Base-by-base conservation (phyloP, 2,888 invertebrate genomes). In the Pinctada fucata region DNA sequence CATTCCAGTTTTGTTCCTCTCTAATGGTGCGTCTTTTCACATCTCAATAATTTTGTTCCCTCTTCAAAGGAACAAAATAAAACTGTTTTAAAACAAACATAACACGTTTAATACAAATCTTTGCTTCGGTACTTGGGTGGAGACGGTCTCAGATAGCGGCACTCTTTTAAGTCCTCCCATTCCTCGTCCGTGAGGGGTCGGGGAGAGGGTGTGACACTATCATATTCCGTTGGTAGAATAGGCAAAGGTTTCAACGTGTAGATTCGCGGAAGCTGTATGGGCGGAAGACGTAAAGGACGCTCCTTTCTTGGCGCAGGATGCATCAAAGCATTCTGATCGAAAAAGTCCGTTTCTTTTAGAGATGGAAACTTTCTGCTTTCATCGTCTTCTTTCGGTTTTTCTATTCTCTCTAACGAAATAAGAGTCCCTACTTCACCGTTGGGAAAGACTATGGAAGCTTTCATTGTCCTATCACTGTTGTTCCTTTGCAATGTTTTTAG, bases 141-240 rank as follows among this genome's bases (percentile, higher is more conserved):
- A 13, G 80, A 75, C 3, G 84, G 86, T 65, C 88, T 76, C 10
- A 88, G 78, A 75, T 88, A 88, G 13, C 88, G 82, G 80, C 88
- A 88, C 58, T 88, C 84, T 58, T 87, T 82, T 8, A 88, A 81
- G 13, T 87, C 88, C 31, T 88, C 86, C 88, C 88, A 88, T 66
- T 87, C 87, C 0, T 85, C 85, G 2, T 85, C 85, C 2, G 83
- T 82, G 3, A 85, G 75, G 2, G 87, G 84, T 8, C 83, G 81
- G 3, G 85, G 81, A 2, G 82, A 76, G 4, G 58, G 65, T 2
- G 82, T 76, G 0, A 85, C 83, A 13, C 82, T 83, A 5, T 81
- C 79, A 72, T 81, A 86, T 72, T 87, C 84, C 49, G 85, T 72
- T 8, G 82, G 78, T n/a, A 83, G 72, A 2, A 87, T 75, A 3